These are phyloP conservation scores for Addax nasomaculatus DNA, from an alignment of 2,113 vertebrate species.

Conservation along the genomic window DNA sequence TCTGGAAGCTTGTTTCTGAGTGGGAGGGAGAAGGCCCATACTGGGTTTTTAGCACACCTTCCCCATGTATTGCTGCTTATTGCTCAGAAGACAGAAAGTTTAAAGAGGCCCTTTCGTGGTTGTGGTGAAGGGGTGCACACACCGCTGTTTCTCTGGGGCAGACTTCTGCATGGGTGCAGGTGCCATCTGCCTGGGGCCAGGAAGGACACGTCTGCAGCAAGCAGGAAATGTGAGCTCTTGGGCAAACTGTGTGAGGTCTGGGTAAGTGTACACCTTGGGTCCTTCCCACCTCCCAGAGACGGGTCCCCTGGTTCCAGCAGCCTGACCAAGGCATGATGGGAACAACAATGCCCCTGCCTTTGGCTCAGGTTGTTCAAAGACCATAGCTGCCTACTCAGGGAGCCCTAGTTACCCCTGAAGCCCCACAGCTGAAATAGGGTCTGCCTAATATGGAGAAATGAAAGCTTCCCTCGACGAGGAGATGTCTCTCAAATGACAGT, in stretches of 20 bases:
- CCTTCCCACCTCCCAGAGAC: not conserved
- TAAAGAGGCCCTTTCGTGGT: not conserved
- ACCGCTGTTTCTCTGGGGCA: not conserved
- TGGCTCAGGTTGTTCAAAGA: not conserved
- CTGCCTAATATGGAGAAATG: not conserved
- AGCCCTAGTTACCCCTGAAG: not conserved
- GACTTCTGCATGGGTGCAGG: not conserved
- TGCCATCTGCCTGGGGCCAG: not conserved
- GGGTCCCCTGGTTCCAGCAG: not conserved
- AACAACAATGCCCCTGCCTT: not conserved
- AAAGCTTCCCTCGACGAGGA: not conserved
- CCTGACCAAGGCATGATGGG: not conserved
- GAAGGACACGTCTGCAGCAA: not conserved
- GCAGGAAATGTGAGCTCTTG: not conserved
- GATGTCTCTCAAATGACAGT: not conserved
- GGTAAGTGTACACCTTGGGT: not conserved
- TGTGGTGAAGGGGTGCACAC: not conserved
- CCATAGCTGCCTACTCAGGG: not conserved
- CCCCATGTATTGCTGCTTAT: not conserved
- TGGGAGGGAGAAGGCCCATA: not conserved
- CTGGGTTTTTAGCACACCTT: not conserved
- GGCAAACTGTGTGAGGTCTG: not conserved
- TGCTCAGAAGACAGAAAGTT: not conserved
- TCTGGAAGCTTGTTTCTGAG: not conserved
- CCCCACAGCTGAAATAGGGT: not conserved